A percentile compares a stretch with the other conserved stretches of the same genome.
phyloP scores from a whole-genome alignment of 2,797 vertebrate genomes.

The Cottoperca gobio region DNA sequence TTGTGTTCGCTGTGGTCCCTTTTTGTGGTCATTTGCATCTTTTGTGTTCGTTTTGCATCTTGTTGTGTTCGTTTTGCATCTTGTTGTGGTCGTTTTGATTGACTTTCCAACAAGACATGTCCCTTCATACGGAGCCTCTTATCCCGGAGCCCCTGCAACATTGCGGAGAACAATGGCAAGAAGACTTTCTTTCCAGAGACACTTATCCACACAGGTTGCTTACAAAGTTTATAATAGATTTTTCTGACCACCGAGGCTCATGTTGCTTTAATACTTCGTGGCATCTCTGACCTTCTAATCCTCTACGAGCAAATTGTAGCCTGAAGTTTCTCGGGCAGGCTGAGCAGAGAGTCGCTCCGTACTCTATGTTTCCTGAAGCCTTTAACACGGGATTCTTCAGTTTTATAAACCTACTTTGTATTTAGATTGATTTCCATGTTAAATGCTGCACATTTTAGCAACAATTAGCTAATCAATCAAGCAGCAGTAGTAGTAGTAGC shows the following conservation, averaged over 20 bases:
- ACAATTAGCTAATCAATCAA: no score
- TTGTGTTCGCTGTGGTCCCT: neutral
- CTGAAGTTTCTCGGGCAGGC: constrained; percentile 17
- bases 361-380: neutral
- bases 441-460: neutral
- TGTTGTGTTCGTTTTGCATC: no score
- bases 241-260: constrained; percentile 16
- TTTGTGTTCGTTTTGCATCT: no score
- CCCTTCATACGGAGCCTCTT: no score
- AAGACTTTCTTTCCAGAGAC: neutral
- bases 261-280: constrained; percentile 7
- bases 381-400: neutral
- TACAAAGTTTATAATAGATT: constrained; percentile 18
- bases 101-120: no score
- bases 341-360: neutral
- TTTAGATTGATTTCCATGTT: neutral
- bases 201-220: constrained; percentile 1
- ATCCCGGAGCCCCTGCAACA: no score
- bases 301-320: neutral
- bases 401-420: neutral
- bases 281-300: constrained; percentile 36
- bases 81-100: no score
- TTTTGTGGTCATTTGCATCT: no score
- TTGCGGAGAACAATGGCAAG: constrained; percentile 12
- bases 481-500: no score